A percentile compares a stretch with the other conserved stretches of the same genome.
These are phyloP conservation scores for Celastrina argiolus DNA, from an alignment of 2,888 invertebrate genomes.

Conservation along the genomic window DNA sequence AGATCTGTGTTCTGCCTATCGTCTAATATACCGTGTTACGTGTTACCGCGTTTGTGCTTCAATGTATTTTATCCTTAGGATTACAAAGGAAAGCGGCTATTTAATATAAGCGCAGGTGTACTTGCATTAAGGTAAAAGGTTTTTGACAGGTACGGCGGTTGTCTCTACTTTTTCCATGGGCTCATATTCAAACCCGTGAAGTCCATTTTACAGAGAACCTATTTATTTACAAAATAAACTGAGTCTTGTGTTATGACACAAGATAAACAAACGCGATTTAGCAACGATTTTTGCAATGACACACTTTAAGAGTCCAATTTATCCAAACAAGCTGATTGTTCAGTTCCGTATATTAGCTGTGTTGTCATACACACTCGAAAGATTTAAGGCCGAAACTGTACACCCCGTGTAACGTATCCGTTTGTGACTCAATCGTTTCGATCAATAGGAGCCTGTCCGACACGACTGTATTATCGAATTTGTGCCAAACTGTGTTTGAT, in stretches of 20 bases:
- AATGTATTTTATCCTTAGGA: background rate
- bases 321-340: background rate
- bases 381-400: constrained; percentile 8
- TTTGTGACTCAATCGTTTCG: constrained; percentile 13
- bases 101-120: constrained; percentile 4
- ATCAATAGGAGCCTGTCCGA: constrained; percentile 10
- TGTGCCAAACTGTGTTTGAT: constrained; percentile 14
- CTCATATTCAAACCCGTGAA: background rate
- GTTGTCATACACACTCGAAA: background rate
- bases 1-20: too few relatives aligned
- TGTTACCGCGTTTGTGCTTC: too few relatives aligned
- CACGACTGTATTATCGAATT: background rate
- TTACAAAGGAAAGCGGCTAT: background rate
- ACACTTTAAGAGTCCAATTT: background rate
- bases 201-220: background rate
- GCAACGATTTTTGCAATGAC: background rate
- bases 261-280: too few relatives aligned
- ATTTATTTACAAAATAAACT: background rate
- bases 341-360: background rate
- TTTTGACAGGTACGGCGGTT: background rate
- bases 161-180: background rate
- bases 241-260: too few relatives aligned
- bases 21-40: too few relatives aligned
- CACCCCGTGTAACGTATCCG: constrained; percentile 6
- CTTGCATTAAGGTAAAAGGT: constrained; percentile 11